Conservation (phyloP, 1,140 invertebrate species). For the Aphaenogaster floridana region DNA sequence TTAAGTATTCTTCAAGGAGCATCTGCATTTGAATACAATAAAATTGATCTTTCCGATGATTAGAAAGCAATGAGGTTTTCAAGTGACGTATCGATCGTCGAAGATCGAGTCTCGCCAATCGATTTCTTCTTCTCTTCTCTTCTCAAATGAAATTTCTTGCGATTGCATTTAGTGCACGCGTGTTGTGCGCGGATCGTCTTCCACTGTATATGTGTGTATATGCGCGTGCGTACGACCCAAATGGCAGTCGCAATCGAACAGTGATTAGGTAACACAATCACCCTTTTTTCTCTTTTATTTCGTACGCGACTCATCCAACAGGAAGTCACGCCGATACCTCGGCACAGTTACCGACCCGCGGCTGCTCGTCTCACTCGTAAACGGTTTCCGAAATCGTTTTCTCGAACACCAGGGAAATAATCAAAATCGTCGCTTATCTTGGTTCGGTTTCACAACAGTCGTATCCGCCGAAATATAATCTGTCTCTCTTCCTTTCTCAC, state of each 20-base stretch:
- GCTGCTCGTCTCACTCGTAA: not conserved
- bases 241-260: slow-evolving; percentile 50
- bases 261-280: slow-evolving; percentile 50
- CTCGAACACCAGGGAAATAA: slow-evolving; percentile 5
- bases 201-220: not conserved
- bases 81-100: not conserved
- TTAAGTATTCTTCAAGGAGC: not conserved
- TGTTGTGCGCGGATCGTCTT: not conserved
- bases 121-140: not conserved
- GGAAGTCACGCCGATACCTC: slow-evolving; percentile 22
- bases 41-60: not conserved
- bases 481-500: not conserved
- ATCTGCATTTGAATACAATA: not conserved
- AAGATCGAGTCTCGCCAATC: not conserved
- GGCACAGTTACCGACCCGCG: not conserved
- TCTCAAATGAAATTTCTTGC: not conserved
- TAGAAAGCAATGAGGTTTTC: not conserved
- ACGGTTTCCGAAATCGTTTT: slow-evolving; percentile 8
- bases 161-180: not conserved
- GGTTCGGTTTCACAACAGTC: slow-evolving; percentile 12
- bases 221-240: slow-evolving; percentile 40
- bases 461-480: not conserved
- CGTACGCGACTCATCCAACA: slow-evolving; percentile 13
- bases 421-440: not conserved
- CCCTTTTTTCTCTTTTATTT: not conserved